Base-by-base conservation (phyloP, 1,140 invertebrate species). In the Lutraria rhynchaena region DNA sequence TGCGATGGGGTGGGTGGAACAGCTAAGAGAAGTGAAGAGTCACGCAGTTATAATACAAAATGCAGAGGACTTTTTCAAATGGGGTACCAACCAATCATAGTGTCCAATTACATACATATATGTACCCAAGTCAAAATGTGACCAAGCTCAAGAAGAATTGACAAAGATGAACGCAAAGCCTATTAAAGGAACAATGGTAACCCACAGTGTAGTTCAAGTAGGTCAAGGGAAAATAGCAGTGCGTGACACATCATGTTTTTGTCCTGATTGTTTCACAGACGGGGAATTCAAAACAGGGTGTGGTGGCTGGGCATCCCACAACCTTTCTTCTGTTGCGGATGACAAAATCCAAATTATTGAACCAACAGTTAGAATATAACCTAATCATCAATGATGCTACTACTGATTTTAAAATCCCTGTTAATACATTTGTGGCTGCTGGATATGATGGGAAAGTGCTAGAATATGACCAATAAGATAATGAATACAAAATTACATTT, bases 231-330 rank as follows among this genome's bases (percentile, higher is more conserved):
- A 29, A 5, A 46, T 69, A 22, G 63, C 63, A 24, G 24, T 69
- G 0, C n/a, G 63, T 11, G 19, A 69, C 24, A 69, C 63, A n/a
- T n/a, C n/a, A 19, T 71, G 69, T 33, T 53, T 71, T 29, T 71
- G 69, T 37, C 2, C 13, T 29, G 3, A 31, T 55, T 71, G 69
- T 55, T 53, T 71, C 29, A 3, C 19, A 7, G 51, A 71, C 15
- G 51, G 69, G 15, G 1, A 33, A 27, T 71, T 53, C 22, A 9
- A 33, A 13, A 1, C 19, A 19, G 3, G 3, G n/a, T 71, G 69
- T 22, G 19, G 19, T 4, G 63, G 63, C 7, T 69, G 63, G 63
- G 24, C 1, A 29, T 2, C 17, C 1, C 63, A n/a, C n/a, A n/a
- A n/a, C n/a, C n/a, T n/a, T n/a, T n/a, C n/a, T n/a, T n/a, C n/a